Conservation (phyloP, 1,140 invertebrate species). For the Saccostrea echinata region DNA sequence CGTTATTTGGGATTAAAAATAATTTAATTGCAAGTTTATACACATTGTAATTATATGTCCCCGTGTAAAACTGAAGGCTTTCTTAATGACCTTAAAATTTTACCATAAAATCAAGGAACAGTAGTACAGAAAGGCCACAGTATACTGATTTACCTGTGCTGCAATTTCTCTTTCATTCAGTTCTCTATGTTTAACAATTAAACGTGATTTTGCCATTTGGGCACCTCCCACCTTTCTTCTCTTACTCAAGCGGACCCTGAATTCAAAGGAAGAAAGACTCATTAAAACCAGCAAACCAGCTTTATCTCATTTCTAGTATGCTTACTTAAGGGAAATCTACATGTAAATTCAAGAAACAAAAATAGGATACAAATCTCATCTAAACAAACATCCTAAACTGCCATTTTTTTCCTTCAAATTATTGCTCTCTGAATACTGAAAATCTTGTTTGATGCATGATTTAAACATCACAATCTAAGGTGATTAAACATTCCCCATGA, state of each 20-base stretch:
- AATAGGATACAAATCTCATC: not conserved
- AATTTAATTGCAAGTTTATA: no score
- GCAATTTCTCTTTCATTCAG: conserved; percentile 92
- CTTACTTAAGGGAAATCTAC: not conserved
- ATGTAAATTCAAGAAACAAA: not conserved
- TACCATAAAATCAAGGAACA: no score
- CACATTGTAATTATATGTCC: no score
- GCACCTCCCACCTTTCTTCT: conserved; percentile 84
- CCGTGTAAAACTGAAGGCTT: no score
- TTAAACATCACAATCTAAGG: no score
- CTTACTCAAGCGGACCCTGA: conserved; percentile 93
- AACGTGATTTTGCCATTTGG: conserved; percentile 86
- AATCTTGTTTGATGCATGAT: no score
- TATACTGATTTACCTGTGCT: conserved; percentile 85
- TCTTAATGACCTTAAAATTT: no score
- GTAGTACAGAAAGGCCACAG: not conserved
- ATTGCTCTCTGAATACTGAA: no score
- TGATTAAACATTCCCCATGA: no score
- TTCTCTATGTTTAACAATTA: conserved; percentile 94
- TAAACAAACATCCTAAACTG: no score
- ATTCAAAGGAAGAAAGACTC: conserved; percentile 40
- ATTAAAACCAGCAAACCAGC: not conserved
- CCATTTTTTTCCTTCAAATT: no score
- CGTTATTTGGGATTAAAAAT: no score
- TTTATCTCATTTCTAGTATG: not conserved